These are phyloP conservation scores for Apolygus lucorum DNA, from an alignment of 1,140 invertebrate species.

Conservation along the genomic window DNA sequence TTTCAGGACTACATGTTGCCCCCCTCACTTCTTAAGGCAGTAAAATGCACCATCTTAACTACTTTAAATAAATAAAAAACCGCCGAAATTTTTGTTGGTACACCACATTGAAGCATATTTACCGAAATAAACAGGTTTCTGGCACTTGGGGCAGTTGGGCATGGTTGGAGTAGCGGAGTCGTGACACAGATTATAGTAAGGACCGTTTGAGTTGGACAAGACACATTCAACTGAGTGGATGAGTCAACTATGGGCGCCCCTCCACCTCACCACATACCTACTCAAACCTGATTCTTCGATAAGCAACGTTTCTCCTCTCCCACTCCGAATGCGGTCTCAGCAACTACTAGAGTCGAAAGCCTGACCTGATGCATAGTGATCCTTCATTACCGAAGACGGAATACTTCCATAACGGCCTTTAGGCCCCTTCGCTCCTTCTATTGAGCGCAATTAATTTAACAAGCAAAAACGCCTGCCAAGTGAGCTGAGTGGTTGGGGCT, in stretches of 20 bases:
- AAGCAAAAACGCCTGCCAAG: too few relatives aligned
- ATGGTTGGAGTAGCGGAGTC: slow-evolving; percentile 34
- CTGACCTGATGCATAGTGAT: too few relatives aligned
- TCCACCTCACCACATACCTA: not conserved
- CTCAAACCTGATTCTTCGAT: not conserved
- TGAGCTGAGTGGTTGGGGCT: too few relatives aligned
- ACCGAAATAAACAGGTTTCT: slow-evolving; percentile 52
- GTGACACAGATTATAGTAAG: not conserved
- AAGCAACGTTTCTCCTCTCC: not conserved
- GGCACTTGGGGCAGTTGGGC: slow-evolving; percentile 51
- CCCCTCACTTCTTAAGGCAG: too few relatives aligned
- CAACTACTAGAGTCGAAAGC: too few relatives aligned
- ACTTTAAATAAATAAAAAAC: too few relatives aligned
- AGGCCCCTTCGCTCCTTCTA: too few relatives aligned
- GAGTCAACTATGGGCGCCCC: not conserved
- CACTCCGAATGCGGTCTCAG: not conserved
- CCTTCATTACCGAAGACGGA: too few relatives aligned
- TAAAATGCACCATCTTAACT: too few relatives aligned
- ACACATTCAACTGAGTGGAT: not conserved
- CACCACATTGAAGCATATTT: slow-evolving; percentile 33
- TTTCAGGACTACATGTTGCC: too few relatives aligned
- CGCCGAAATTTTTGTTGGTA: not conserved
- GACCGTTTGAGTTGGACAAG: not conserved
- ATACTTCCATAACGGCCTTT: too few relatives aligned
- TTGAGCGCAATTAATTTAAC: too few relatives aligned